phyloP scores from a whole-genome alignment of 2,113 vertebrate species.

The Climacteris rufus region DNA sequence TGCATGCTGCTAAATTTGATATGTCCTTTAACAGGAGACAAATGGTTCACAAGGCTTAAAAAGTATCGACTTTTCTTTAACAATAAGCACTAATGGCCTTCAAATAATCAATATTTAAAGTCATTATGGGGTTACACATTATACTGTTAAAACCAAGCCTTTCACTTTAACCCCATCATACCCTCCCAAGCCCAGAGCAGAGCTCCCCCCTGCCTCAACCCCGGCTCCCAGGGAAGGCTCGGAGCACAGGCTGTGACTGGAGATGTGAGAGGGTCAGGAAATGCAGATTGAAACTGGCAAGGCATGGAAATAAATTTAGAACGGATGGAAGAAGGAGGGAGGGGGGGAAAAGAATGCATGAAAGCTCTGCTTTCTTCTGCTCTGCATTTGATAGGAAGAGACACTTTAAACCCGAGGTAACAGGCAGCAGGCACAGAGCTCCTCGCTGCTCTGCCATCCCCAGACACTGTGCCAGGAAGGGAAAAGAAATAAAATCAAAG shows the following conservation, averaged over 20 bases:
- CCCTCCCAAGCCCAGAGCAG: not conserved
- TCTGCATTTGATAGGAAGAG: constrained; percentile 54
- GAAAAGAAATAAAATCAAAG: not conserved
- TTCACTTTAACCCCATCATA: constrained; percentile 64
- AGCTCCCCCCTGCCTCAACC: not conserved
- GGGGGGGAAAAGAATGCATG: not conserved
- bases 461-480: not conserved
- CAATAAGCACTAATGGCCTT: constrained; percentile 93
- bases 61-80: constrained; percentile 94
- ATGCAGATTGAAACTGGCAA: constrained; percentile 56
- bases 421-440: constrained; percentile 31
- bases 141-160: constrained; percentile 60
- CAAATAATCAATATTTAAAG: constrained; percentile 92
- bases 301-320: constrained; percentile 64
- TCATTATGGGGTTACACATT: constrained; percentile 84
- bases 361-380: constrained; percentile 41
- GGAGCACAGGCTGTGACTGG: not conserved
- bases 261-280: constrained; percentile 46
- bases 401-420: constrained; percentile 56
- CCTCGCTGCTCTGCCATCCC: not conserved
- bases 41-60: constrained; percentile 87
- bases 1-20: constrained; percentile 86
- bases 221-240: not conserved
- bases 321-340: not conserved
- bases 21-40: constrained; percentile 91